A percentile compares a stretch with the other conserved stretches of the same genome.
phyloP scores from a whole-genome alignment of 2,113 vertebrate species.

The Notechis scutatus region DNA sequence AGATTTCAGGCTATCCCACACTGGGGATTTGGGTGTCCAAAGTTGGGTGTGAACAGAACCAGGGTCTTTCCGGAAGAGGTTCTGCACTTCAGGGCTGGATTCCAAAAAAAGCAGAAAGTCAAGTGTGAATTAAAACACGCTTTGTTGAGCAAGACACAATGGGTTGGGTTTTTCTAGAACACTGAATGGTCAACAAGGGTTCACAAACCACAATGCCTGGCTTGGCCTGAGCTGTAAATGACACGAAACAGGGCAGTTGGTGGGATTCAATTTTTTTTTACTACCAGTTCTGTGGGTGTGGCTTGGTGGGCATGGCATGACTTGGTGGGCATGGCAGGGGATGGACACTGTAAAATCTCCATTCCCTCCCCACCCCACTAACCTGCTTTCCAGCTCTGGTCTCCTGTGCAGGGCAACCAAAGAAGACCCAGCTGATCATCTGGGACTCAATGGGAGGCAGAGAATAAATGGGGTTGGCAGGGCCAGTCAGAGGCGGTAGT shows the following conservation, averaged over 20 bases:
- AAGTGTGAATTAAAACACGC: not conserved
- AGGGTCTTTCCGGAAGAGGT: not conserved
- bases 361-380: no score
- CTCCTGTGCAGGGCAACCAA: no score
- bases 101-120: not conserved
- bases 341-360: no score
- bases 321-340: no score
- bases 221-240: not conserved
- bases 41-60: not conserved
- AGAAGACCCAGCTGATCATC: no score
- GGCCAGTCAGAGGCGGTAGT: no score
- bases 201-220: not conserved
- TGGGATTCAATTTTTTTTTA: no score
- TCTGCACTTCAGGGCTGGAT: not conserved
- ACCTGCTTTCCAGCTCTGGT: no score
- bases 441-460: no score
- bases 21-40: not conserved
- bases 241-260: not conserved
- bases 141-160: not conserved
- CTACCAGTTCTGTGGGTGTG: no score
- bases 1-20: not conserved
- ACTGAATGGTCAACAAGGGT: not conserved
- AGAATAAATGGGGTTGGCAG: no score
- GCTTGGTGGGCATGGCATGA: no score
- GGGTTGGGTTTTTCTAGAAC: not conserved